phyloP scores from a whole-genome alignment of 2,888 invertebrate genomes.

The Caenorhabditis angaria region DNA sequence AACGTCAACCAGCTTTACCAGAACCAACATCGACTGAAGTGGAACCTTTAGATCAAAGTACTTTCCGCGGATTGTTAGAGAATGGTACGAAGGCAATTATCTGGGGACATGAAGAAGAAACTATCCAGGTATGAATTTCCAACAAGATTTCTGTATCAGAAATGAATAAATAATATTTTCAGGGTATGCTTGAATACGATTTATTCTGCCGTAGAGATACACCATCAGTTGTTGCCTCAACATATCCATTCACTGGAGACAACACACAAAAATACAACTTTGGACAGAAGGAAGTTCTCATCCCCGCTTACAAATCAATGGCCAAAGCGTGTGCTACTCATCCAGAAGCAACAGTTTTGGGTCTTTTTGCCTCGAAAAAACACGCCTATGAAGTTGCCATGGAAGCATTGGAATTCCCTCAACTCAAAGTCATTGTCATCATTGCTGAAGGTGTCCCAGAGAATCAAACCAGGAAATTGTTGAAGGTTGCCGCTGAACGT shows the following conservation, averaged over 20 bases:
- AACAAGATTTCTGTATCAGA: no score
- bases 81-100: constrained; percentile 80
- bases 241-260: constrained; percentile 94
- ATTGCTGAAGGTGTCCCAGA: constrained; percentile 99
- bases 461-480: constrained; percentile 93
- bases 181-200: constrained; percentile 94
- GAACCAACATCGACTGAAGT: constrained; percentile 3
- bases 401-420: constrained; percentile 91
- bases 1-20: constrained; percentile 34
- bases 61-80: constrained; percentile 59
- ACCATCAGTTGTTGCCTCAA: constrained; percentile 89
- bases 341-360: constrained; percentile 89
- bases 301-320: constrained; percentile 91
- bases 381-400: constrained; percentile 96
- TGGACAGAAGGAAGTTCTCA: constrained; percentile 84
- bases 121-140: constrained; percentile 77
- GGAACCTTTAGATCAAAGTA: no score
- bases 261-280: constrained; percentile 99
- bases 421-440: constrained; percentile 87
- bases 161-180: constrained; percentile 72
- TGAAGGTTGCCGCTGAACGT: constrained; percentile 79
- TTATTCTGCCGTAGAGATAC: constrained; percentile 88
- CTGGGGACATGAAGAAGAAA: constrained; percentile 98
- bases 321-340: constrained; percentile 93
- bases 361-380: constrained; percentile 95